phyloP scores from a whole-genome alignment of 2,888 invertebrate genomes.

The Heteromurus nitidus region DNA sequence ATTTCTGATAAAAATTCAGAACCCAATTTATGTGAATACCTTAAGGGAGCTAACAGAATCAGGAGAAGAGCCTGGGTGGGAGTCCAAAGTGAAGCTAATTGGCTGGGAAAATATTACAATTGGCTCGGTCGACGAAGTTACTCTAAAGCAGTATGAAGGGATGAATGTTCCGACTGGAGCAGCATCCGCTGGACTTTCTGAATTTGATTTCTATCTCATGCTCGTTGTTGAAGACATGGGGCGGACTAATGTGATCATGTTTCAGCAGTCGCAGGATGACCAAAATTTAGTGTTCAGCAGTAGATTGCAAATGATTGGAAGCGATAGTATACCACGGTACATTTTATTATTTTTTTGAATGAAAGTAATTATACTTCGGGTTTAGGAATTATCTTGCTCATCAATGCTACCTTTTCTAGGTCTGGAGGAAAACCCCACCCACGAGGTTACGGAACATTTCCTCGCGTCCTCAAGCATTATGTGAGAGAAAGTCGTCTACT shows the following conservation, averaged over 20 bases:
- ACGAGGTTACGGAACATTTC: slow-evolving; percentile 70
- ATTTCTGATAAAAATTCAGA: slow-evolving; percentile 63
- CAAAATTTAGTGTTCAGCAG: slow-evolving; percentile 65
- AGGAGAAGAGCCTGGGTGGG: slow-evolving; percentile 71
- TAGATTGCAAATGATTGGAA: slow-evolving; percentile 70
- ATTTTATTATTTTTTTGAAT: background rate
- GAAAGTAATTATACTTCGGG: too few relatives aligned
- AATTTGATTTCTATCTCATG: slow-evolving; percentile 68
- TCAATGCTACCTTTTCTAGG: slow-evolving; percentile 18
- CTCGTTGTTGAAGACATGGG: slow-evolving; percentile 65
- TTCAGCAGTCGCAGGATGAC: slow-evolving; percentile 68
- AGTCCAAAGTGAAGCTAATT: slow-evolving; percentile 70
- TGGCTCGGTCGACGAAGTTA: slow-evolving; percentile 64
- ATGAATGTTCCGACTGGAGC: slow-evolving; percentile 57
- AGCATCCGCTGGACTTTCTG: slow-evolving; percentile 24
- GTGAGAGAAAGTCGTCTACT: slow-evolving; percentile 57
- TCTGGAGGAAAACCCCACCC: slow-evolving; percentile 71
- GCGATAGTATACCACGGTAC: slow-evolving; percentile 70
- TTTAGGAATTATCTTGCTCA: background rate
- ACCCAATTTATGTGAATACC: slow-evolving; percentile 48
- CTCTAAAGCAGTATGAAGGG: slow-evolving; percentile 65
- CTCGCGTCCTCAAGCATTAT: slow-evolving; percentile 68
- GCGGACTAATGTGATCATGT: slow-evolving; percentile 69
- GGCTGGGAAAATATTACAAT: slow-evolving; percentile 71
- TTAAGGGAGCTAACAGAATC: slow-evolving; percentile 65